Conservation (phyloP, 1,140 invertebrate genomes). For the Melanaphis sacchari region DNA sequence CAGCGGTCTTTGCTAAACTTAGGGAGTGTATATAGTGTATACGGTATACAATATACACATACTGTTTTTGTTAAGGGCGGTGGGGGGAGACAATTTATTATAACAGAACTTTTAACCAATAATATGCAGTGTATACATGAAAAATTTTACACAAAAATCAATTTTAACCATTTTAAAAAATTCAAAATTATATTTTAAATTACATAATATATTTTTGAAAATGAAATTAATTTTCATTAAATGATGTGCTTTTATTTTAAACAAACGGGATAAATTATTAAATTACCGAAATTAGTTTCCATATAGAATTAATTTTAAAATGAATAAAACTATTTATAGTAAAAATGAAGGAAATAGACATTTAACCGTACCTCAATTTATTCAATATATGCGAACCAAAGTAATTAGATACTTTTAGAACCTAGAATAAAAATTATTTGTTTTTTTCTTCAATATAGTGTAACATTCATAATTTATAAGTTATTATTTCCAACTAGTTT, state of each 20-base stretch:
- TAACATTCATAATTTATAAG: not conserved
- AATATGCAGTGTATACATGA: not conserved
- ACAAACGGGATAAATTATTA: not conserved
- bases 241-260: not conserved
- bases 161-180: not conserved
- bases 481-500: not conserved
- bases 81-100: not conserved
- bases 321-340: not conserved
- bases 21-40: not conserved
- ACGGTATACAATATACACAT: not conserved
- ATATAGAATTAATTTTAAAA: not conserved
- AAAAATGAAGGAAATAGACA: not conserved
- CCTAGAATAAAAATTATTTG: not conserved
- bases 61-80: conserved; percentile 15
- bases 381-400: not conserved
- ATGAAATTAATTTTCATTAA: not conserved
- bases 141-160: not conserved
- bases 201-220: not conserved
- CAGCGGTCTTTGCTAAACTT: conserved; percentile 27
- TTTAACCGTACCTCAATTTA: not conserved
- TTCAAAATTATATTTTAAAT: not conserved
- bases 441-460: too few species aligned
- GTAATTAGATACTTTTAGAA: not conserved
- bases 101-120: conserved; percentile 22
- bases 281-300: not conserved